Evolutionary conservation across 2,888 invertebrate genomes (phyloP), one percentile per base, ranked within the genome.

Genomic region (Linyphia triangularis): DNA sequence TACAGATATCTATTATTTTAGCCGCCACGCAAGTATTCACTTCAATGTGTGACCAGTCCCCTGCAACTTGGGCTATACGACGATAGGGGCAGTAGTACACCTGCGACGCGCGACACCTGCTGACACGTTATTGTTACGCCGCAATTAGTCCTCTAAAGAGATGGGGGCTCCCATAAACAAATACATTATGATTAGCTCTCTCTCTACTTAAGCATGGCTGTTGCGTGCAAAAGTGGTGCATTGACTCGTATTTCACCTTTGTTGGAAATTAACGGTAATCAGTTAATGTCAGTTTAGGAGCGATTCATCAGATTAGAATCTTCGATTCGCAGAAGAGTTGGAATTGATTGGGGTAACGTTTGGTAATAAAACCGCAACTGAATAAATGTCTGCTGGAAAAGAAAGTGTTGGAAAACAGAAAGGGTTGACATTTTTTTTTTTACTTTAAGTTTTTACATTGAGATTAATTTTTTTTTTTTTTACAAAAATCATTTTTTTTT

Each of bases 41-140:
- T 57, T 70, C 26, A 81, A 69, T 81, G n/a, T 57, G 67, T 70
- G 37, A 37, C 37, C 19, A 24, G 33, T 70, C 81, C 81, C 81
- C 37, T 22, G 40, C n/a, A n/a, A 22, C 9, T 65, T n/a, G n/a
- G n/a, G n/a, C n/a, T n/a, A n/a, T n/a, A n/a, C 70, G 67, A 51
- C 37, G 40, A 75, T 81, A 81, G 75, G 86, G 81, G 86, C 75
- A 57, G 61, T 40, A 59, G 40, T 81, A 73, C 81, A 88, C 86
- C 81, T 82, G 86, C 75, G 86, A 88, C 86, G 57, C 51, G 13
- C 86, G 86, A 86, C 86, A 86, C 86, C 86, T 86, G 86, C 85
- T 51, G 63, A 78, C 51, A 70, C 70, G 67, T 83, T 77, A 85
- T 77, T 85, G 84, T 81, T 81, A 73, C 81, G 79, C 86, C 86